phyloP scores from a whole-genome alignment of 2,113 vertebrate species.

The Meriones unguiculatus region DNA sequence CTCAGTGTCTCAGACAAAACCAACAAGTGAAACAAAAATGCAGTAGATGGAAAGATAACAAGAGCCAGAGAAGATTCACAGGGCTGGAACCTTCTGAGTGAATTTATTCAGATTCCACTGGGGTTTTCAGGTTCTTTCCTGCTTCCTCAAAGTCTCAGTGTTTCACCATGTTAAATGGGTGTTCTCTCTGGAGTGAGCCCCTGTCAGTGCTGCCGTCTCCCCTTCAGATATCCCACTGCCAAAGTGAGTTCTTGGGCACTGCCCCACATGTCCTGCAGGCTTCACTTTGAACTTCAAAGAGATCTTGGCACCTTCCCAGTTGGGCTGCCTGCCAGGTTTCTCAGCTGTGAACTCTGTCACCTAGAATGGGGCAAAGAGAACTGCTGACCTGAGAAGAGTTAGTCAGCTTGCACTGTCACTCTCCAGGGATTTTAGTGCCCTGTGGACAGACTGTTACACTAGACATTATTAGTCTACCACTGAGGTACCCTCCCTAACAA shows the following conservation, averaged over 20 bases:
- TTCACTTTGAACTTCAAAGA: neutral
- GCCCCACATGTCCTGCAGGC: neutral
- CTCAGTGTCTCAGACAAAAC: neutral
- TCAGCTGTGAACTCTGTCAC: neutral
- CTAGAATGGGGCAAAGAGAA: neutral
- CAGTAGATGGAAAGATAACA: neutral
- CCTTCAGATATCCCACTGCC: neutral
- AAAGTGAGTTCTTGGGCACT: neutral
- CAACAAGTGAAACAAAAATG: neutral
- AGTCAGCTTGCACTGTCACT: neutral
- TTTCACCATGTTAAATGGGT: neutral
- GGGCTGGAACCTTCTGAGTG: neutral
- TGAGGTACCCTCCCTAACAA: neutral
- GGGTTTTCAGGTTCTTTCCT: fast-evolving
- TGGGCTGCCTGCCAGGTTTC: too few species aligned
- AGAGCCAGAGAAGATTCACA: neutral
- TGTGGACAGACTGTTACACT: neutral
- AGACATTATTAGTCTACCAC: neutral
- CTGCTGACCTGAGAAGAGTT: neutral
- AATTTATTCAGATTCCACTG: neutral
- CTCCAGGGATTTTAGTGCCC: neutral
- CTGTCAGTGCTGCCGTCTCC: neutral
- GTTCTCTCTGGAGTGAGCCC: neutral
- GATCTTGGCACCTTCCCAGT: neutral
- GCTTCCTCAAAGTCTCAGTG: neutral